Evolutionary conservation across 2,888 invertebrate genomes (phyloP).

Genomic region (Ptychoptera albimana): DNA sequence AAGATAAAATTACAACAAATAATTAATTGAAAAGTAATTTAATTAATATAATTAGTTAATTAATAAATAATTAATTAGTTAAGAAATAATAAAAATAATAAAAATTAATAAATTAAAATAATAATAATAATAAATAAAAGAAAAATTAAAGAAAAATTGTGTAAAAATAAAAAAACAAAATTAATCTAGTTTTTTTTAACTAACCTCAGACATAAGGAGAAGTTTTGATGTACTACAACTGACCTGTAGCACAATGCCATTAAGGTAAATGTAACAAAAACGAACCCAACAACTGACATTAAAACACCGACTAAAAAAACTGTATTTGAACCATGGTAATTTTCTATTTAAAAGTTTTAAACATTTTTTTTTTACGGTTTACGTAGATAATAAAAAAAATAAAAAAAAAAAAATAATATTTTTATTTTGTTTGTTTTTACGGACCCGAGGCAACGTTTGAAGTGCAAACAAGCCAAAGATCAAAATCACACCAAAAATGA

Average conservation of each 20-base stretch:
- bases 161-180: background rate
- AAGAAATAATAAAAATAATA: slow-evolving; percentile 9
- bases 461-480: slow-evolving; percentile 9
- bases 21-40: too few species aligned
- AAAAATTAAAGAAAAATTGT: background rate
- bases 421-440: slow-evolving; percentile 4
- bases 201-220: slow-evolving; percentile 97
- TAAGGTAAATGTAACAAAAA: slow-evolving; percentile 96
- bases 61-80: too few species aligned
- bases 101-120: slow-evolving; percentile 21
- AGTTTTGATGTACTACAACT: slow-evolving; percentile 98
- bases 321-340: slow-evolving; percentile 95
- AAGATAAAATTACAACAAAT: too few species aligned
- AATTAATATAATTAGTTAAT: too few species aligned
- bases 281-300: slow-evolving; percentile 98
- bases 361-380: slow-evolving; percentile 1
- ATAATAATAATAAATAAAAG: background rate
- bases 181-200: slow-evolving; percentile 41
- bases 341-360: slow-evolving; percentile 47
- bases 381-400: too few species aligned
- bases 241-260: slow-evolving; percentile 99
- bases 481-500: slow-evolving; percentile 10
- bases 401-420: too few species aligned
- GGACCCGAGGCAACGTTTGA: slow-evolving; percentile 6
- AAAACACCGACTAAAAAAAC: slow-evolving; percentile 94